These are phyloP conservation scores for Pachyuromys duprasi DNA, from an alignment of 2,797 vertebrate species.

Conservation along the genomic window DNA sequence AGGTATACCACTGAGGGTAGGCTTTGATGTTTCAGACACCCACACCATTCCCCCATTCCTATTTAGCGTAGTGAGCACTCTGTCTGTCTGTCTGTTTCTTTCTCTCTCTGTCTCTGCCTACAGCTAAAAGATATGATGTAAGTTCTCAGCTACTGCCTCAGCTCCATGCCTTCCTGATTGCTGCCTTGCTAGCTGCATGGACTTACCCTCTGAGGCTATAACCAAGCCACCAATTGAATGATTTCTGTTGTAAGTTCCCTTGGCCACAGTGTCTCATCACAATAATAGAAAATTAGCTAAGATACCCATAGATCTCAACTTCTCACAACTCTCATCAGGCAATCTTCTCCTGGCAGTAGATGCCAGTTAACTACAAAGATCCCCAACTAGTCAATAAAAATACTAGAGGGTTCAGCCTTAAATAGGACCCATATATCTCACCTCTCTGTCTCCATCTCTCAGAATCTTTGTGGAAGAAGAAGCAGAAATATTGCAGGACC, in stretches of 20 bases:
- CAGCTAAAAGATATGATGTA: background rate
- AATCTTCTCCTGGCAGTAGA: background rate
- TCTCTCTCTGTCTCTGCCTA: too few species aligned
- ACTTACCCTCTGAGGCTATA: background rate
- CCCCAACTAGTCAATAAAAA: background rate
- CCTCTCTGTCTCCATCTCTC: background rate
- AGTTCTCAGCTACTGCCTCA: background rate
- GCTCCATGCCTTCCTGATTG: background rate
- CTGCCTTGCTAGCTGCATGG: background rate
- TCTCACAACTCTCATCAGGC: background rate
- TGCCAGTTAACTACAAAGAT: background rate
- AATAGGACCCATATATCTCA: background rate
- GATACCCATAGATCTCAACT: background rate
- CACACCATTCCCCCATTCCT: background rate
- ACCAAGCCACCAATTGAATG: background rate
- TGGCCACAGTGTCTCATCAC: background rate
- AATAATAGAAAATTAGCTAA: background rate
- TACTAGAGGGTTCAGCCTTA: background rate
- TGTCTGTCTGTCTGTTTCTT: too few species aligned
- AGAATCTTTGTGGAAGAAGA: background rate
- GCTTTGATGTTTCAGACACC: background rate
- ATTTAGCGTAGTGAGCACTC: too few species aligned
- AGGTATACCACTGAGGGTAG: background rate
- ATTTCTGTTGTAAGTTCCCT: background rate
- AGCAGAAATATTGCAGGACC: background rate